Conservation (phyloP, 2,113 vertebrate species). For the Catharus bicknelli region DNA sequence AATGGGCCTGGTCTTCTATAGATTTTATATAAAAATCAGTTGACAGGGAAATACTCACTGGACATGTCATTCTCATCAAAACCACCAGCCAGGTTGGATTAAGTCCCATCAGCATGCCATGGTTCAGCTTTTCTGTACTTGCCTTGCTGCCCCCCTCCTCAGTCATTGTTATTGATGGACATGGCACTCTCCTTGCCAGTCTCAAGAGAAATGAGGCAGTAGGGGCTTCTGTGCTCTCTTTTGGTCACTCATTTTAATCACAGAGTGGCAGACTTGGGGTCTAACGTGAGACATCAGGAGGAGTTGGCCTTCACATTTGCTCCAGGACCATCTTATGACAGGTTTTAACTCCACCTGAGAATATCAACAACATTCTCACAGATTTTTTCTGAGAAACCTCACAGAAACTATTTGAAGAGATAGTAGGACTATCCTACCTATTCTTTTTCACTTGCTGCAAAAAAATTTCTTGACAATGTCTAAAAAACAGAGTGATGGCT, state of each 20-base stretch:
- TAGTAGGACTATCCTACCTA: neutral
- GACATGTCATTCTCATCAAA: neutral
- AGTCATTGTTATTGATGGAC: neutral
- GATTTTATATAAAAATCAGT: neutral
- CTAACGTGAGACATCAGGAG: neutral
- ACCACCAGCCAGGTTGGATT: neutral
- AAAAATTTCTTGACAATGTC: neutral
- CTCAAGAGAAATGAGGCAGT: neutral
- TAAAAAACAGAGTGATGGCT: neutral
- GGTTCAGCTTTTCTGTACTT: neutral
- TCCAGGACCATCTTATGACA: neutral
- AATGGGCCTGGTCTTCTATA: neutral
- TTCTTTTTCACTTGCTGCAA: neutral
- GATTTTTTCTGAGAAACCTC: neutral
- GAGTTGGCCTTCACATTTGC: neutral
- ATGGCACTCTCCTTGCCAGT: neutral
- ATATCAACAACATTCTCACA: neutral
- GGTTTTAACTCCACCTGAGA: neutral
- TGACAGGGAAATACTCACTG: neutral
- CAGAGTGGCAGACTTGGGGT: neutral
- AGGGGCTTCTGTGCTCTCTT: neutral
- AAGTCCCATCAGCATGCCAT: neutral
- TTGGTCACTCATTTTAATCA: neutral
- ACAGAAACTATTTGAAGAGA: neutral
- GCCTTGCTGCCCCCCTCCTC: accelerated